phyloP scores from a whole-genome alignment of 2,113 vertebrate species.

The Myrmophylax atrothorax region DNA sequence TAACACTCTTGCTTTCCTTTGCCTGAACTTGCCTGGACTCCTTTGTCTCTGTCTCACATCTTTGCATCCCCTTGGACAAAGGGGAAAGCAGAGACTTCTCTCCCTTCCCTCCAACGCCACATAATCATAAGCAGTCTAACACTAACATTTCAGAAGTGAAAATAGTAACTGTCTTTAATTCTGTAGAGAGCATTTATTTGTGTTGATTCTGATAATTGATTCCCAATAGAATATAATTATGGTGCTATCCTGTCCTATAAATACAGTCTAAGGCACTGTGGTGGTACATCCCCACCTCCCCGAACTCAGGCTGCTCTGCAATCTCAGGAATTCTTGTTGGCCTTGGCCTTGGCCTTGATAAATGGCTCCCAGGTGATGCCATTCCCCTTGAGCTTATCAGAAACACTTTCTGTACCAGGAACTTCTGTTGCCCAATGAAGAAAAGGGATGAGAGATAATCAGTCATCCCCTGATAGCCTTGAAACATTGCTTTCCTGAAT shows the following conservation, averaged over 20 bases:
- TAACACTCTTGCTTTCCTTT: no score
- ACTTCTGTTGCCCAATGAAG: not conserved
- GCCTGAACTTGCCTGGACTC: no score
- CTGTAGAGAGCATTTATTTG: not conserved
- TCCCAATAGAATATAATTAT: not conserved
- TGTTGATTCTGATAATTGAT: not conserved
- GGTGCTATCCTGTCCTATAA: not conserved
- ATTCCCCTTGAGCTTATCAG: not conserved
- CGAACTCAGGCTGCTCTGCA: not conserved
- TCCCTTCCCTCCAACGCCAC: no score
- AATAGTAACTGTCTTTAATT: not conserved
- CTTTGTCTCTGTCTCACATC: no score
- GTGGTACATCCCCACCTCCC: not conserved
- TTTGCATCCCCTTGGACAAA: no score
- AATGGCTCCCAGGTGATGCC: not conserved
- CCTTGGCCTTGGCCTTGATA: not conserved
- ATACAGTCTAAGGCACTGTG: not conserved
- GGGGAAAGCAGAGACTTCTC: no score
- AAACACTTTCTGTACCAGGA: not conserved
- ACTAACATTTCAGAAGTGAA: not conserved
- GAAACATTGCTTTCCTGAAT: not conserved
- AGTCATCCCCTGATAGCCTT: not conserved
- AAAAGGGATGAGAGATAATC: not conserved
- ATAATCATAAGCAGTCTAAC: not conserved
- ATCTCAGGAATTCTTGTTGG: not conserved